Percentiles rank a stretch among this genome's conserved stretches.
These are phyloP conservation scores for Podarcis lilfordi DNA, from an alignment of 2,797 vertebrate species.

Conservation along the genomic window DNA sequence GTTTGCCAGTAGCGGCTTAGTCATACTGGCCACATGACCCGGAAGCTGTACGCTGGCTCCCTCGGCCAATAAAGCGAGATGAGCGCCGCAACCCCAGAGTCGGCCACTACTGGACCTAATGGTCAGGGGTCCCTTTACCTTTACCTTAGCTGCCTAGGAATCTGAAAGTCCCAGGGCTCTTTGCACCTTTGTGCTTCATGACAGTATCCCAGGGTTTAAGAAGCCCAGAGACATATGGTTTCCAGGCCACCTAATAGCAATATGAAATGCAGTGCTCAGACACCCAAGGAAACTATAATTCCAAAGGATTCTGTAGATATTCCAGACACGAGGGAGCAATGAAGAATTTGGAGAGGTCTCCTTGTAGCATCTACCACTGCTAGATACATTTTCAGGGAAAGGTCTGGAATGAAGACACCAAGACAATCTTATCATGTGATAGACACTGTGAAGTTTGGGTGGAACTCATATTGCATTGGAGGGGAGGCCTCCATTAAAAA, in stretches of 20 bases:
- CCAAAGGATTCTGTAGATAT: background rate
- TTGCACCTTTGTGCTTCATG: background rate
- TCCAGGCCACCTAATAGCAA: background rate
- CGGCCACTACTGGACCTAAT: too few relatives aligned
- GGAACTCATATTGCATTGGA: background rate
- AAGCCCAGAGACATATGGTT: background rate
- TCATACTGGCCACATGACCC: too few relatives aligned
- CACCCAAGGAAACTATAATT: background rate
- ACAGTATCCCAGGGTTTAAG: background rate
- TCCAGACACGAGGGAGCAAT: background rate
- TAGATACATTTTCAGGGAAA: background rate
- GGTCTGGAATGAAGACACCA: background rate
- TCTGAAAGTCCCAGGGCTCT: background rate
- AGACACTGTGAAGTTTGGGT: background rate
- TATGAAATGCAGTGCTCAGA: background rate
- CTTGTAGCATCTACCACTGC: background rate
- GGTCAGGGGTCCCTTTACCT: too few relatives aligned
- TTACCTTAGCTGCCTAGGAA: background rate
- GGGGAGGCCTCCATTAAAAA: too few relatives aligned
- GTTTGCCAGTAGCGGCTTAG: too few relatives aligned
- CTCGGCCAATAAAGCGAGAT: too few relatives aligned
- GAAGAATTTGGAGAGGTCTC: background rate
- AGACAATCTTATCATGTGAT: background rate
- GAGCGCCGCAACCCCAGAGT: too few relatives aligned
- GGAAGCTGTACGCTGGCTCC: too few relatives aligned